These are phyloP conservation scores for Aplysia californica DNA, from an alignment of 1,140 invertebrate genomes.

Conservation along the genomic window DNA sequence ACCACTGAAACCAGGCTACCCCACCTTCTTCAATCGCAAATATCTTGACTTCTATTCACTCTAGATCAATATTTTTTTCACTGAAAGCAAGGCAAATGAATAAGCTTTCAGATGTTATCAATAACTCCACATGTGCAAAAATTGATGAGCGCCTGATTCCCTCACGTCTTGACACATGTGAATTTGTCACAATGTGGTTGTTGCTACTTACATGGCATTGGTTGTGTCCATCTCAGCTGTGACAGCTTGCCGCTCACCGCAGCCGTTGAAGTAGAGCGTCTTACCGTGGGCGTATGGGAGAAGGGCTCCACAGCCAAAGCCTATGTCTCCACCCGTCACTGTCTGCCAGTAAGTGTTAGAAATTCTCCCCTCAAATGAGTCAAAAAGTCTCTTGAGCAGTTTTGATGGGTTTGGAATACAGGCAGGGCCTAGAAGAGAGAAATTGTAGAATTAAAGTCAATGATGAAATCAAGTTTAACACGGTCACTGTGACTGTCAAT, in stretches of 20 bases:
- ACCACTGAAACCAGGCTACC: no score
- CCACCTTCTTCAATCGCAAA: no score
- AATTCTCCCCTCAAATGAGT: conserved; percentile 68
- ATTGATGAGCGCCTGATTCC: no score
- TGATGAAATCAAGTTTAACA: no score
- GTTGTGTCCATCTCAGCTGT: conserved; percentile 67
- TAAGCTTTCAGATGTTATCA: no score
- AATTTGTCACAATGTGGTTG: no score
- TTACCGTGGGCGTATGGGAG: conserved; percentile 68
- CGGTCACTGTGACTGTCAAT: no score
- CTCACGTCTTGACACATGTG: no score
- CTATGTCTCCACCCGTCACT: conserved; percentile 67
- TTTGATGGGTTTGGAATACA: conserved; percentile 48
- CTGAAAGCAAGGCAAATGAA: no score
- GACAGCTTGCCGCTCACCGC: conserved; percentile 65
- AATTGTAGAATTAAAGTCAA: not conserved
- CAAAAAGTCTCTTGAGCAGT: conserved; percentile 60
- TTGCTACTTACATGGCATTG: conserved; percentile 58
- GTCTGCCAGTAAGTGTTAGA: conserved; percentile 60
- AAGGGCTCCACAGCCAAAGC: conserved; percentile 68
- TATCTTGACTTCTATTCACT: no score
- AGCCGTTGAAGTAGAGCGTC: conserved; percentile 69
- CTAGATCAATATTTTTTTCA: no score
- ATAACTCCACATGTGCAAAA: no score
- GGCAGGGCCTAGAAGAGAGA: conserved; percentile 48